Percentiles rank a stretch among this genome's conserved stretches.
These are phyloP conservation scores for Neotoxoptera formosana DNA, from an alignment of 1,140 invertebrate species.

Conservation along the genomic window DNA sequence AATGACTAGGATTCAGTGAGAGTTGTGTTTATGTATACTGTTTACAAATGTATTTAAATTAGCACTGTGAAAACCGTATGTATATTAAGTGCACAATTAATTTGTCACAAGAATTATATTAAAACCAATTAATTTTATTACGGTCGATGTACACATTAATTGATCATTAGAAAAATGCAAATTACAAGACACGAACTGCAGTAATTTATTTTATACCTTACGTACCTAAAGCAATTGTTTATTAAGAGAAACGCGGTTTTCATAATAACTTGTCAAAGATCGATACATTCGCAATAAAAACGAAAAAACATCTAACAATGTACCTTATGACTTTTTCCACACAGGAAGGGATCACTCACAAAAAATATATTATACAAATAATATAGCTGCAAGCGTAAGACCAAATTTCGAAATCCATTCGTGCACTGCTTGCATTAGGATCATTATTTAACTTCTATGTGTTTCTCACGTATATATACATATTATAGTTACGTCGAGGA, in stretches of 20 bases:
- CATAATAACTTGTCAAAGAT: neutral
- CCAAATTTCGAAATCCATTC: neutral
- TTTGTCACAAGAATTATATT: neutral
- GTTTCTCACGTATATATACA: conserved; percentile 45
- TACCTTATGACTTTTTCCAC: neutral
- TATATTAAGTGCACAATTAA: neutral
- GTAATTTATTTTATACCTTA: neutral
- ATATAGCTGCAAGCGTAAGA: neutral
- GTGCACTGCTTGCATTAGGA: neutral
- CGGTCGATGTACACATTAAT: neutral
- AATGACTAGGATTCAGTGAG: neutral
- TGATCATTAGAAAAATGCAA: neutral
- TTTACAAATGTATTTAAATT: conserved; percentile 1
- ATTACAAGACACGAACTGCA: neutral
- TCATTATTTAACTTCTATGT: conserved; percentile 25
- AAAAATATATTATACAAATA: neutral
- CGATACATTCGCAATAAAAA: neutral
- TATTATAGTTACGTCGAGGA: conserved; percentile 15
- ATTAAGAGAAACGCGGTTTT: neutral
- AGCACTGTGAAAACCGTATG: neutral
- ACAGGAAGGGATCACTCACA: neutral
- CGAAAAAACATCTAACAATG: neutral
- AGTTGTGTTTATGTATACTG: neutral
- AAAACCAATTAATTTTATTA: neutral
- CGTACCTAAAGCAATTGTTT: neutral